Evolutionary conservation across 53 echinoderm and acorn worm genomes (phyloP), one percentile per base, ranked within the genome.

Genomic region (Patiria pectinifera): DNA sequence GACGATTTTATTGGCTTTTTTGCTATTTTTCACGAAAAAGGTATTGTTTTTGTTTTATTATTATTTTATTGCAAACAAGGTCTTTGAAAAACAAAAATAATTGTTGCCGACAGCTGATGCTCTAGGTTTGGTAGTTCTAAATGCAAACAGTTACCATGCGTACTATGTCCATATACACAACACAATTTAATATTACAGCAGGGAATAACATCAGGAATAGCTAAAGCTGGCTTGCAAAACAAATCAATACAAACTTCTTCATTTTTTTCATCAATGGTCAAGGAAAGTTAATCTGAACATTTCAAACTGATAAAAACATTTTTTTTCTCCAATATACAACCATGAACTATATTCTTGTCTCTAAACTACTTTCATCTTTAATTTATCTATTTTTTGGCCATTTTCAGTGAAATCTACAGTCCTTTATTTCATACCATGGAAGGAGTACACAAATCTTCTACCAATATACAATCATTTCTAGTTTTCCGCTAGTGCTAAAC

Each of bases 381-480:
- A 14, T 16, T 22, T 11, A 59, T 58, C 21, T 85, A 2, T 62
- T n/a, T 70, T 71, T 86, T 11, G 35, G 35, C 12, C 60, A 66
- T 66, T 66, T 14, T 66, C 6, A 6, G 58, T 25, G 72, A 86
- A 86, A 86, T 86, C 86, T 86, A 86, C 86, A 86, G 69, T 72
- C 25, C 21, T 48, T 71, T 86, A 45, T 79, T 46, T 14, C 12
- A 61, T 7, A 7, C 8, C 19, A 18, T 25, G 53, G 53, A 53
- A 53, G 8, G 6, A 53, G 2, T 53, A 53, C 53, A 53, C 53
- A 53, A 53, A 35, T 61, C 78, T 78, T 44, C 48, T 90, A 69
- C 80, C 11, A 63, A 90, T 90, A 90, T 90, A 80, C 90, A 90
- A 18, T 78, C 46, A 78, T 90, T 80, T 46, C 80, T 79, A 46